These are phyloP conservation scores for Ploceus nigricollis DNA, from an alignment of 2,113 vertebrate species.

Conservation along the genomic window DNA sequence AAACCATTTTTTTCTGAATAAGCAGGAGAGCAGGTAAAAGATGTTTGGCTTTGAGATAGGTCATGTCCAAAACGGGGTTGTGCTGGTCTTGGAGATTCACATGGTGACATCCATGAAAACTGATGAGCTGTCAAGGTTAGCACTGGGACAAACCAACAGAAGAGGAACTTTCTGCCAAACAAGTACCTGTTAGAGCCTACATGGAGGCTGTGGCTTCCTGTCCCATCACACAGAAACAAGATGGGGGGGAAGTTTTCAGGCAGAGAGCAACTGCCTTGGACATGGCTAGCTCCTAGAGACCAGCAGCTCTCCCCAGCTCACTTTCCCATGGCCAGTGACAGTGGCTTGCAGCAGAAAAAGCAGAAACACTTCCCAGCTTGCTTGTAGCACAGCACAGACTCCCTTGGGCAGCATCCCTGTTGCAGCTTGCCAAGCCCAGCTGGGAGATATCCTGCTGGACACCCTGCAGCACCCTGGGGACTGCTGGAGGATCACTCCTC, in stretches of 20 bases:
- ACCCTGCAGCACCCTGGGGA: neutral
- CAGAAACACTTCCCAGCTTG: neutral
- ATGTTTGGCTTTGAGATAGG: neutral
- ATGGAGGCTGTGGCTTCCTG: neutral
- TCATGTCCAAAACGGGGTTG: neutral
- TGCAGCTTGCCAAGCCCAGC: neutral
- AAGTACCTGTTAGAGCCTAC: neutral
- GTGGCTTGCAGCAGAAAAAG: neutral
- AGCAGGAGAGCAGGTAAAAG: neutral
- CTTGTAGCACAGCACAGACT: neutral
- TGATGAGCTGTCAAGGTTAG: neutral
- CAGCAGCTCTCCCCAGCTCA: neutral
- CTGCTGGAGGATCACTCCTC: neutral
- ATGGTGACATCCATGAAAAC: neutral
- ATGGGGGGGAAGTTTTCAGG: neutral
- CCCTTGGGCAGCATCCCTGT: neutral
- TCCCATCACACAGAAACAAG: neutral
- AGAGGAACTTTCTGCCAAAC: neutral
- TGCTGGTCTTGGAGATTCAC: neutral
- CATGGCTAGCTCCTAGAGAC: neutral
- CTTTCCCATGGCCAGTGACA: neutral
- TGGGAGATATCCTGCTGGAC: neutral
- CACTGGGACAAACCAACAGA: neutral
- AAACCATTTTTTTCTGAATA: neutral
- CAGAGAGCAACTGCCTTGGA: neutral